Evolutionary conservation across 2,797 vertebrate genomes (phyloP).

Genomic region (Lepus townsendii): DNA sequence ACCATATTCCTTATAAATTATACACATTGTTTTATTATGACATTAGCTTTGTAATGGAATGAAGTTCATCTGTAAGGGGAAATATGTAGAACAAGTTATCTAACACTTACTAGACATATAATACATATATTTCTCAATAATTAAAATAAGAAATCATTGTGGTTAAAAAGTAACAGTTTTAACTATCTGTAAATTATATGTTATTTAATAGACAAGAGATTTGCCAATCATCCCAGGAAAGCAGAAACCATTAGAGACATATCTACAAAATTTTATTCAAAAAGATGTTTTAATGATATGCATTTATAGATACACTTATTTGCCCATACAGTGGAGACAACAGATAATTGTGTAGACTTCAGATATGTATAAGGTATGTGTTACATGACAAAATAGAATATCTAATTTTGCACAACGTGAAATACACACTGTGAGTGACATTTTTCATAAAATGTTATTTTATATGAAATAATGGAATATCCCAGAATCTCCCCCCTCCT

Average conservation of each 20-base stretch:
- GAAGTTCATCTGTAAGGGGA: background rate
- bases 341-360: background rate
- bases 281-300: background rate
- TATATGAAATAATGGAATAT: background rate
- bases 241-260: background rate
- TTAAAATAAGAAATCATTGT: background rate
- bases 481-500: background rate
- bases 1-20: background rate
- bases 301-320: background rate
- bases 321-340: background rate
- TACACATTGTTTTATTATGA: background rate
- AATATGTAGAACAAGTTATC: background rate
- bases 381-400: background rate
- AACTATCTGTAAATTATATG: background rate
- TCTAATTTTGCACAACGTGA: background rate
- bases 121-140: constrained; percentile 20
- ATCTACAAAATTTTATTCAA: background rate
- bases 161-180: background rate
- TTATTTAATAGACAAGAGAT: background rate
- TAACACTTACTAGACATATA: background rate
- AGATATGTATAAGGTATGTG: background rate
- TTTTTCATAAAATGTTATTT: background rate
- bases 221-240: background rate
- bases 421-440: background rate
- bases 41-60: background rate